Base-by-base conservation (phyloP, 2,113 vertebrate species). In the Gymnocephalus cernua region DNA sequence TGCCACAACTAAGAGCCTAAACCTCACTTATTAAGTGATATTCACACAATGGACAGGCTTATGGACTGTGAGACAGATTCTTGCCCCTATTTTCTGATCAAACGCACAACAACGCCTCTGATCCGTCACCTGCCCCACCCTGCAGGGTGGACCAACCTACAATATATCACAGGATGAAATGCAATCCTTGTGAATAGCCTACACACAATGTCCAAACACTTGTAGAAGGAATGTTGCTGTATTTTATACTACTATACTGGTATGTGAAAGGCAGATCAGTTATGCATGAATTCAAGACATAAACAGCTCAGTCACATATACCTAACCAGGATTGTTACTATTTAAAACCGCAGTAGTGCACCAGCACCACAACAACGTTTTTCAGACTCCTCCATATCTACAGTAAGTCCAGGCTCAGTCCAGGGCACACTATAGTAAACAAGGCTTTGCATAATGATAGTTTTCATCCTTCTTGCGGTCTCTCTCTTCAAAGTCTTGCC, bases 401-500 rank as follows among this genome's bases (percentile, higher is more conserved):
- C 38, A 41, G 38, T 41, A 25, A 84, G 80, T 21, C 47, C 19
- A 50, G 70, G 50, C 82, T 80, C 35, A 72, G 82, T 70, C 81
- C 81, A 77, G 82, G 74, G 66, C 69, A 63, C 63, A 7, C 66
- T 82, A 78, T 51, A 79, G 85, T 91, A 92, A 93, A 94, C 88
- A 92, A 8, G 73, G 79, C 82, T 84, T 84, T 78, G 64, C 70
- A 70, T 93, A 94, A 94, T 93, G 83, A 94, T 63, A 93, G 91
- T 86, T 91, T 91, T 86, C 90, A 76, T 87, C 67, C 77, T 73
- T 75, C 89, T 88, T 83, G 84, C 25, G 80, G 91, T 85, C 76
- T 77, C 81, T 83, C 73, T 82, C 90, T 93, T 95, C 91, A 93
- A 94, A 94, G 89, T 74, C 68, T 77, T 57, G 88, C 86, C 89